Conservation (phyloP, 2,113 vertebrate species). For the Callorhinus ursinus region DNA sequence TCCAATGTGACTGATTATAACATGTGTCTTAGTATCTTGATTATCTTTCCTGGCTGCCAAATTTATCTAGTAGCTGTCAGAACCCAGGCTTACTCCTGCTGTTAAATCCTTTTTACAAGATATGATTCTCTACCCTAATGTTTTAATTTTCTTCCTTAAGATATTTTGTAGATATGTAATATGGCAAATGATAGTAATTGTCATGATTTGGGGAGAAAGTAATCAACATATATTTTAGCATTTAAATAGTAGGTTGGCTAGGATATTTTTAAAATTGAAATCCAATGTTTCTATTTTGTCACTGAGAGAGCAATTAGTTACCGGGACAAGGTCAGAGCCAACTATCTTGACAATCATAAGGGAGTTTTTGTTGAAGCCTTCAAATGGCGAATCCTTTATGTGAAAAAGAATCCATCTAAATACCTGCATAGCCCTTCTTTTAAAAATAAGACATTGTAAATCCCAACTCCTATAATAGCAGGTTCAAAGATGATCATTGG, state of each 20-base stretch:
- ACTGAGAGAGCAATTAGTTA: not conserved
- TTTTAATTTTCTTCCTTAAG: slow-evolving; percentile 42
- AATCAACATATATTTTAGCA: slow-evolving; percentile 31
- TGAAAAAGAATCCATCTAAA: not conserved
- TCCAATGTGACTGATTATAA: not conserved
- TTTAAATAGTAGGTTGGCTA: not conserved
- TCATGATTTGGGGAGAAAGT: not conserved
- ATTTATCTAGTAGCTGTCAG: not conserved
- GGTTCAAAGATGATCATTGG: not conserved
- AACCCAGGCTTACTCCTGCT: not conserved
- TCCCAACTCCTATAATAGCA: not conserved
- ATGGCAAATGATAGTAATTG: not conserved
- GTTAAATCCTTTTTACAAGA: not conserved
- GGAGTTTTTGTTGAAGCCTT: not conserved
- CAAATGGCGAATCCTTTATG: not conserved
- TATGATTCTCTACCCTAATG: not conserved
- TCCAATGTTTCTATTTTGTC: not conserved
- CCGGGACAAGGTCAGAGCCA: not conserved
- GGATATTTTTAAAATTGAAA: slow-evolving; percentile 20
- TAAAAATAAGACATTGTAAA: not conserved
- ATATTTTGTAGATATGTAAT: not conserved
- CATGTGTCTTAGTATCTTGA: not conserved
- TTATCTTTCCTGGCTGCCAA: slow-evolving; percentile 10
- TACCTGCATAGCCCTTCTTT: not conserved
- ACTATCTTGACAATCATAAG: not conserved